Percentiles rank a stretch among this genome's conserved stretches.
Conservation (phyloP, 2,888 invertebrate genomes). For the Euzetes globulus region DNA sequence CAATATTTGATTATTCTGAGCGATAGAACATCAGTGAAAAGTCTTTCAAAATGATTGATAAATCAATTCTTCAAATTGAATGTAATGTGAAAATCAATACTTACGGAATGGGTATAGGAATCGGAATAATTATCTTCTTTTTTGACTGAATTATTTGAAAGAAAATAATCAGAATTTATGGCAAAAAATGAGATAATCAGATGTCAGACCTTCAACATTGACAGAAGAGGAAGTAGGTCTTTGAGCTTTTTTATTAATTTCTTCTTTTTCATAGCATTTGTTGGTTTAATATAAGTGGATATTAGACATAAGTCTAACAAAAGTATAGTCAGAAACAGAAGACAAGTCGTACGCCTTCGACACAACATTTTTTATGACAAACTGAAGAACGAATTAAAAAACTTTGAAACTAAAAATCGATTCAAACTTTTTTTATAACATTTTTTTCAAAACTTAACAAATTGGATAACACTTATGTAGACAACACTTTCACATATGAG, state of each 20-base stretch:
- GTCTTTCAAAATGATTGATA: not conserved
- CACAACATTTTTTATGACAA: not conserved
- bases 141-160: constrained; percentile 6
- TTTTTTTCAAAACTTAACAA: not conserved
- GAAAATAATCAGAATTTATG: not conserved
- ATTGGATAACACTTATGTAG: not conserved
- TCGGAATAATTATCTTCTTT: constrained; percentile 35
- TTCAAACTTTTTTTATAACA: not conserved
- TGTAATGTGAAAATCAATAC: constrained; percentile 7
- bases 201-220: constrained; percentile 30
- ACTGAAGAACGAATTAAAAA: not conserved
- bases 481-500: not conserved
- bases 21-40: not conserved
- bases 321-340: constrained; percentile 20
- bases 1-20: not conserved
- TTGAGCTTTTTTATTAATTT: constrained; percentile 33
- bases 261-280: constrained; percentile 32
- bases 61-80: not conserved
- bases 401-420: not conserved
- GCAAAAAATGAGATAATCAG: not conserved
- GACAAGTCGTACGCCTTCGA: not conserved
- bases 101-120: constrained; percentile 36
- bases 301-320: constrained; percentile 27
- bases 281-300: not conserved
- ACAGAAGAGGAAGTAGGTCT: constrained; percentile 30